These are phyloP conservation scores for Sesia apiformis DNA, from an alignment of 2,888 invertebrate genomes.

Conservation along the genomic window DNA sequence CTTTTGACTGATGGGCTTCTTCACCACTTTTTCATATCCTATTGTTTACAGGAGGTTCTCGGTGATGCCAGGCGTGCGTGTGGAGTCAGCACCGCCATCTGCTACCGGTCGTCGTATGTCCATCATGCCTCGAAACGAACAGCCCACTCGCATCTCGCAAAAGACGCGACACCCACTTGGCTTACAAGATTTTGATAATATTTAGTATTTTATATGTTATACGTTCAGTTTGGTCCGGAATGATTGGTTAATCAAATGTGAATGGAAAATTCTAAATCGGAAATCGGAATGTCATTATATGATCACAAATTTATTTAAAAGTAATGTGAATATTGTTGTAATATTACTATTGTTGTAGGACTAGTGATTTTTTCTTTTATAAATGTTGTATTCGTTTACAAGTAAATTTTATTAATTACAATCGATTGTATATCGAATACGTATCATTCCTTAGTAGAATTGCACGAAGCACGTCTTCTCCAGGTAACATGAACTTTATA, in stretches of 20 bases:
- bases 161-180: slow-evolving; percentile 38
- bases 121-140: slow-evolving; percentile 37
- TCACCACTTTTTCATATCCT: background rate
- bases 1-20: no score
- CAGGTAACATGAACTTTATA: no score
- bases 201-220: background rate
- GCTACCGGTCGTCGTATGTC: slow-evolving; percentile 34
- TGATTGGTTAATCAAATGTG: background rate
- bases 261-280: background rate
- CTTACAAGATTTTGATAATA: slow-evolving; percentile 47
- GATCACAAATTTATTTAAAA: background rate
- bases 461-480: no score
- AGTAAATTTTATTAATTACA: no score
- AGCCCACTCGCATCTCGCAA: slow-evolving; percentile 25
- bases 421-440: no score
- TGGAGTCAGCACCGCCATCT: slow-evolving; percentile 19
- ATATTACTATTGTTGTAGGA: background rate
- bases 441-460: no score
- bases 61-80: slow-evolving; percentile 47
- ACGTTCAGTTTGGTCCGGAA: background rate
- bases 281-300: slow-evolving; percentile 1
- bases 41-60: slow-evolving; percentile 46
- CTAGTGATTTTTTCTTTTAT: background rate
- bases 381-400: background rate
- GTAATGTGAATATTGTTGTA: background rate